Conservation (phyloP, 2,113 vertebrate genomes). For the Steatornis caripensis region DNA sequence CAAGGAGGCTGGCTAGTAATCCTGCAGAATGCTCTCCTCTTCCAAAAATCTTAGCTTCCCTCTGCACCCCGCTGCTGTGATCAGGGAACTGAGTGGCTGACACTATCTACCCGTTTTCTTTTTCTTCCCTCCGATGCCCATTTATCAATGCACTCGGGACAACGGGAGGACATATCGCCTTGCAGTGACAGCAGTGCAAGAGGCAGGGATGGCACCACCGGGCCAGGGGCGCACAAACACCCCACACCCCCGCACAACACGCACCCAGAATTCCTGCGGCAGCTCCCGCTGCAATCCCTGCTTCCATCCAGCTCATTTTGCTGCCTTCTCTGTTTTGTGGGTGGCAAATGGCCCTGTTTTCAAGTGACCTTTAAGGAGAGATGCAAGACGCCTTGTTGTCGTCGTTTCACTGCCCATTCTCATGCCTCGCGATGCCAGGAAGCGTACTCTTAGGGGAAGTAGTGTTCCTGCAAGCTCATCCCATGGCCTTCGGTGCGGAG, state of each 20-base stretch:
- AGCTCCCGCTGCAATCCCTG: not conserved
- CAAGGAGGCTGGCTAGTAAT: not conserved
- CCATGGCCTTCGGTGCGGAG: not conserved
- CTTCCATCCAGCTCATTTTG: not conserved
- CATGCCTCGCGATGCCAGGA: not conserved
- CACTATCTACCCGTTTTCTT: not conserved
- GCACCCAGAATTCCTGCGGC: not conserved
- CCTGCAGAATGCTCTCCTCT: not conserved
- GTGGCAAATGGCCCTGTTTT: not conserved
- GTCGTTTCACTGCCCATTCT: accelerated
- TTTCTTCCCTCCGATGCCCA: not conserved
- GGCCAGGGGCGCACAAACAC: not conserved
- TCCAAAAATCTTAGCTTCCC: not conserved
- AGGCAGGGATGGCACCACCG: not conserved
- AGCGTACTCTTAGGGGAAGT: not conserved
- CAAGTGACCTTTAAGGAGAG: not conserved
- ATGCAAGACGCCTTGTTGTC: not conserved
- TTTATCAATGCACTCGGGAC: not conserved
- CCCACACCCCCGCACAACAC: too few species aligned
- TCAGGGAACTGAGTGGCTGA: not conserved
- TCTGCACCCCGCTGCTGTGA: not conserved
- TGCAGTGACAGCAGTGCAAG: not conserved
- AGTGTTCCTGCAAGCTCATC: not conserved
- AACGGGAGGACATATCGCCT: not conserved
- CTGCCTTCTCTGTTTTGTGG: not conserved